phyloP scores from a whole-genome alignment of 2,113 vertebrate genomes.

The Mobula hypostoma region DNA sequence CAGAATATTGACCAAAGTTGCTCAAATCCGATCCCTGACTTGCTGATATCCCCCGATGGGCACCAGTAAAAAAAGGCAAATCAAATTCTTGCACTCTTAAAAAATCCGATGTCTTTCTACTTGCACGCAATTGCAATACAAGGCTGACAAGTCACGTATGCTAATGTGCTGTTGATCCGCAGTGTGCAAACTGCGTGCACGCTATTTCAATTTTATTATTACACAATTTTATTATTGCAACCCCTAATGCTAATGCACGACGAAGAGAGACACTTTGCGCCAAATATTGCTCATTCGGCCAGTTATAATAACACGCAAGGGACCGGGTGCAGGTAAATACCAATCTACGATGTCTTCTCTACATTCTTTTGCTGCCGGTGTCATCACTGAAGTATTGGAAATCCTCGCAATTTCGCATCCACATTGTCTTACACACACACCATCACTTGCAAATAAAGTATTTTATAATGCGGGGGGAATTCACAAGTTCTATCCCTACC shows the following conservation, averaged over 20 bases:
- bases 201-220: background rate
- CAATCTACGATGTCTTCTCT: background rate
- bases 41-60: too few species aligned
- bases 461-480: background rate
- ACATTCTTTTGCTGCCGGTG: too few species aligned
- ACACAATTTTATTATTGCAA: too few species aligned
- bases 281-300: background rate
- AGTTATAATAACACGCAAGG: background rate
- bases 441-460: background rate
- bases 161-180: background rate
- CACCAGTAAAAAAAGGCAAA: background rate
- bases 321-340: background rate
- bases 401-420: background rate
- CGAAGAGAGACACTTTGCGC: background rate
- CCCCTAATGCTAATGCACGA: background rate
- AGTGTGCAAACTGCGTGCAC: background rate
- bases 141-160: background rate
- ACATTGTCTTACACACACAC: background rate
- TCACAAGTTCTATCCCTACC: background rate
- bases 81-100: background rate
- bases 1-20: background rate
- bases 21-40: background rate
- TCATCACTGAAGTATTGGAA: background rate
- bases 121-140: background rate
- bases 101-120: background rate